Base-by-base conservation (phyloP, 2,797 vertebrate genomes). In the Peromyscus nudipes region DNA sequence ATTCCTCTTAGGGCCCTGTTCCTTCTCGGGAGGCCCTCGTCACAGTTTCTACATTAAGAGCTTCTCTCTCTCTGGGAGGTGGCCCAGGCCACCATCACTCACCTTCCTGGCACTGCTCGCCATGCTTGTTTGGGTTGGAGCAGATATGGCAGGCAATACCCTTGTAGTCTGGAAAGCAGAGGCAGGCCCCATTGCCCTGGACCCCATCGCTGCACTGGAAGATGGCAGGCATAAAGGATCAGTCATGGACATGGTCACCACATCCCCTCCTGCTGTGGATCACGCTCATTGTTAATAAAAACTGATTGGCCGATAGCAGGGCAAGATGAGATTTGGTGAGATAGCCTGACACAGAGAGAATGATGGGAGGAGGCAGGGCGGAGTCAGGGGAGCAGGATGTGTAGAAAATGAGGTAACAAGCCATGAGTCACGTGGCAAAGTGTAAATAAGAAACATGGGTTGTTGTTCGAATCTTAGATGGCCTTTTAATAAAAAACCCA, bases 81-180 rank as follows among this genome's bases (percentile, higher is more conserved):
- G 0, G 16, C 83, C 23, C 91, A n/a, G 52, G 52, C 40, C 29
- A 29, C 52, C 89, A 60, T 79, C 31, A 97, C 98, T 94, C 98
- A 99, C 99, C 99, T 99, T 99, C 98, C 0, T 99, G 99, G 95
- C 99, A 99, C 95, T 98, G 98, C 1, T 99, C 99, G 65, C 99
- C 99, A 0, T 99, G 99, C 96, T 99, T 99, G 93, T 98, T 98
- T 1, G 98, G 99, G 96, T 99, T 98, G 25, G 99, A 98, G 94
- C 99, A 99, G 98, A 99, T 99, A 98, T 99, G 99, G 98, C 99
- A 99, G 96, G 99, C 99, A 14, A 99, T 90, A 34, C 99, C 99
- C 96, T 97, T 99, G 98, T 99, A 99, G 79, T 98, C 98, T 6
- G 99, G 97, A 69, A 98, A 98, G 98, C 99, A 99, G 69, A 96